These are phyloP conservation scores for Varecia variegata DNA, from an alignment of 2,797 vertebrate species.

Conservation along the genomic window DNA sequence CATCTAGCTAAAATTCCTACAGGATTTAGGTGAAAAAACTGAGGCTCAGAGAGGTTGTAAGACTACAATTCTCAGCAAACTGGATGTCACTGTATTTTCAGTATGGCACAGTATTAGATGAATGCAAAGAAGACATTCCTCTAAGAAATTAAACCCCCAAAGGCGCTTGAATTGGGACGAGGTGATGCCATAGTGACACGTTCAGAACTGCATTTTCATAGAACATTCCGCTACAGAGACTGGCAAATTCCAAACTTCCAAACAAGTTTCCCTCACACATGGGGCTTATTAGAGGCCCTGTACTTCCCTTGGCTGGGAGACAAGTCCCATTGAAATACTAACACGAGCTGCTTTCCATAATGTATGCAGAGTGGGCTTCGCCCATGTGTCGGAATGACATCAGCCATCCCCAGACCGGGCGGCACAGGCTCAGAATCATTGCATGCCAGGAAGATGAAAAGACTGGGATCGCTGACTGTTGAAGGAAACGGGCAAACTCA, in stretches of 20 bases:
- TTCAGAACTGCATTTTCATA: background rate
- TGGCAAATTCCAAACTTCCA: slow-evolving; percentile 65
- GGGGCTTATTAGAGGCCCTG: slow-evolving; percentile 67
- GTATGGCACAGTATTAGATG: background rate
- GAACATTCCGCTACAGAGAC: slow-evolving; percentile 22
- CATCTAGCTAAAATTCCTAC: background rate
- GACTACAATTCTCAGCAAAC: background rate
- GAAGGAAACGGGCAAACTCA: background rate
- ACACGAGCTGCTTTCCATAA: slow-evolving; percentile 61
- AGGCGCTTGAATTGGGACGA: background rate
- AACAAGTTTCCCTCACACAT: slow-evolving; percentile 67
- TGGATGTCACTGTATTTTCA: background rate
- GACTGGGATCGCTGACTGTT: background rate
- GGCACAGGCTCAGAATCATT: slow-evolving; percentile 51
- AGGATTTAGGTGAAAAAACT: background rate
- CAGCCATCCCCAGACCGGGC: background rate
- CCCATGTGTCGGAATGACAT: slow-evolving; percentile 58
- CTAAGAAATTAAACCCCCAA: background rate
- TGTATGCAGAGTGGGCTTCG: slow-evolving; percentile 20
- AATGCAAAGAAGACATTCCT: background rate
- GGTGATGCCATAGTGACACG: background rate
- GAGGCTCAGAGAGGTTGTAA: background rate
- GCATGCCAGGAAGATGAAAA: slow-evolving; percentile 50
- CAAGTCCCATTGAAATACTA: slow-evolving; percentile 62
- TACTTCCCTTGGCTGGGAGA: slow-evolving; percentile 48